A percentile compares a stretch with the other conserved stretches of the same genome.
phyloP scores from a whole-genome alignment of 2,888 invertebrate species.

The Drosophila prostipennis region DNA sequence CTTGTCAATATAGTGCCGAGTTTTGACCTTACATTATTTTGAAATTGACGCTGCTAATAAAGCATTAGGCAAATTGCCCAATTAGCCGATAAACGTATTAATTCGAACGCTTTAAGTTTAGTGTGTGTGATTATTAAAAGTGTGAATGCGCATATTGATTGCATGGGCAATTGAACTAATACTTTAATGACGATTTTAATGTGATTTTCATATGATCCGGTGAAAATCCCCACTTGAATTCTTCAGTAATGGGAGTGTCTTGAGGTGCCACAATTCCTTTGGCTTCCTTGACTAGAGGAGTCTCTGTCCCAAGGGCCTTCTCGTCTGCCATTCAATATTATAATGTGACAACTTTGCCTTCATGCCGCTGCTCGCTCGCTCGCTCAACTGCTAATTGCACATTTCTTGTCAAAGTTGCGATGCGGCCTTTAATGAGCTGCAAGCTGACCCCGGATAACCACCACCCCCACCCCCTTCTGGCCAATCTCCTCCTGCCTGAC shows the following conservation, averaged over 20 bases:
- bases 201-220: slow-evolving; percentile 3
- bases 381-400: slow-evolving; percentile 68
- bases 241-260: neutral
- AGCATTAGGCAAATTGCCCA: neutral
- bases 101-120: neutral
- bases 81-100: slow-evolving; percentile 7
- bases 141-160: neutral
- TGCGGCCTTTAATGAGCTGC: slow-evolving; percentile 72
- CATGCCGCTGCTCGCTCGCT: neutral
- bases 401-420: slow-evolving; percentile 69
- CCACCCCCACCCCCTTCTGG: neutral
- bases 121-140: slow-evolving; percentile 1
- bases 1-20: neutral
- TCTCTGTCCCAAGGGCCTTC: slow-evolving; percentile 21
- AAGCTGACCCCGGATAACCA: slow-evolving; percentile 34
- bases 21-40: neutral
- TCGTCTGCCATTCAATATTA: slow-evolving; percentile 73
- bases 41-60: neutral
- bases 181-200: slow-evolving; percentile 9
- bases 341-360: slow-evolving; percentile 73
- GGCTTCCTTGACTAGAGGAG: neutral
- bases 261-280: slow-evolving; percentile 9
- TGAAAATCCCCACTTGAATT: neutral
- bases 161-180: neutral
- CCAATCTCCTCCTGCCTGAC: slow-evolving; percentile 29